Conservation (phyloP, 2,113 vertebrate genomes). For the Melanostigma gelatinosum region DNA sequence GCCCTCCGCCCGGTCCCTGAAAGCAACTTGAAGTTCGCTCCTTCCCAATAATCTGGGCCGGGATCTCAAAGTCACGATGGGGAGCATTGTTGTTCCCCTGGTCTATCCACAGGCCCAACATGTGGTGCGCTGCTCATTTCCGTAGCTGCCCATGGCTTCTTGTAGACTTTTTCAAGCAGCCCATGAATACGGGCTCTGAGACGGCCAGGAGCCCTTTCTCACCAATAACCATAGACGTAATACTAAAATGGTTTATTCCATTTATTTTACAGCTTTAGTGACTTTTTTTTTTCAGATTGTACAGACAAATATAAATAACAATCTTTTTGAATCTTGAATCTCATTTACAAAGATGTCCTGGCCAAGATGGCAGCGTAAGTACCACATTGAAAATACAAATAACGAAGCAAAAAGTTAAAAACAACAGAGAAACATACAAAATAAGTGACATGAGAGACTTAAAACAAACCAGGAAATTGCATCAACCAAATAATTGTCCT, state of each 20-base stretch:
- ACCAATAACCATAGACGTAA: constrained; percentile 22
- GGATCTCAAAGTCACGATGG: constrained; percentile 74
- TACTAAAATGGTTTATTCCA: neutral
- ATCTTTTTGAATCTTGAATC: no score
- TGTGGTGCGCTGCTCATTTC: constrained; percentile 79
- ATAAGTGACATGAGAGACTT: neutral
- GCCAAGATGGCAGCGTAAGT: neutral
- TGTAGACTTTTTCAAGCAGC: constrained; percentile 59
- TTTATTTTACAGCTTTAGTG: neutral
- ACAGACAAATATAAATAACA: no score
- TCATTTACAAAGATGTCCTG: neutral
- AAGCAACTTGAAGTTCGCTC: constrained; percentile 70
- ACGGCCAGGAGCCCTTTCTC: constrained; percentile 23
- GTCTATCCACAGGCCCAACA: constrained; percentile 58
- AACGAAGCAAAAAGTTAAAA: neutral
- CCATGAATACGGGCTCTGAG: constrained; percentile 64
- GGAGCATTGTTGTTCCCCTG: constrained; percentile 66
- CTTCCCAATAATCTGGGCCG: constrained; percentile 67
- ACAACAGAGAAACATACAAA: neutral
- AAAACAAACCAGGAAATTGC: no score
- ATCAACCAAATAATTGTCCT: no score
- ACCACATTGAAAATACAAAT: neutral
- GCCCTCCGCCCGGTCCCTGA: constrained; percentile 75
- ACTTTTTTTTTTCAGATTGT: neutral
- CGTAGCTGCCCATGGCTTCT: constrained; percentile 65